Evolutionary conservation across 2,888 invertebrate genomes (phyloP).

Genomic region (Opisthograptis luteolata): DNA sequence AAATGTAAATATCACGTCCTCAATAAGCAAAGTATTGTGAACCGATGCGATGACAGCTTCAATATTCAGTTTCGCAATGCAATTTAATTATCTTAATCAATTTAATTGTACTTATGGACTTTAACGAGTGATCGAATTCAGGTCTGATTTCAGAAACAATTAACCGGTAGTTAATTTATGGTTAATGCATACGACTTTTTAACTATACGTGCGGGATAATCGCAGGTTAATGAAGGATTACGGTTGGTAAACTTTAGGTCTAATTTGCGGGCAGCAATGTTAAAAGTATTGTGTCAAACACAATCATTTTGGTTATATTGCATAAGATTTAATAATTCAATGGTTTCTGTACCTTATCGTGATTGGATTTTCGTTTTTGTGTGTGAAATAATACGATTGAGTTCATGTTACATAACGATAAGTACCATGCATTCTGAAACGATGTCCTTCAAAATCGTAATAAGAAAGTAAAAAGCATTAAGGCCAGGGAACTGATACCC

Average conservation of each 20-base stretch:
- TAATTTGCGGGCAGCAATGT: background rate
- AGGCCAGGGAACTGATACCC: too few species aligned
- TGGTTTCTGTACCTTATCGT: constrained; percentile 1
- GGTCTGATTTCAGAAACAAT: background rate
- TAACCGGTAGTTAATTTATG: background rate
- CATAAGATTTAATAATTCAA: background rate
- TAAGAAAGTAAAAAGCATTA: too few species aligned
- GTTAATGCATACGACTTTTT: background rate
- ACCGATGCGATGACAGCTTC: constrained; percentile 31
- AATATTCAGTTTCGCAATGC: constrained; percentile 30
- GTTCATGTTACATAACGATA: background rate
- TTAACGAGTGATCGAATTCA: constrained; percentile 5
- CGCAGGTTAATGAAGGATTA: constrained; percentile 1
- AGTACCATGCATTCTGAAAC: background rate
- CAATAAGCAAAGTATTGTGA: constrained; percentile 27
- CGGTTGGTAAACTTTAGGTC: background rate
- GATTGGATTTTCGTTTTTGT: constrained; percentile 12
- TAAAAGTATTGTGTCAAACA: background rate
- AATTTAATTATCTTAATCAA: constrained; percentile 33
- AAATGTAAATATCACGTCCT: constrained; percentile 46
- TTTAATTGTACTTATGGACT: constrained; percentile 13
- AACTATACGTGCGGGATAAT: background rate
- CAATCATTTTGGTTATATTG: too few species aligned
- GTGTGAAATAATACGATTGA: constrained; percentile 3
- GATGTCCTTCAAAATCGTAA: background rate